These are phyloP conservation scores for Karalla daura DNA, from an alignment of 2,797 vertebrate genomes.

Conservation along the genomic window DNA sequence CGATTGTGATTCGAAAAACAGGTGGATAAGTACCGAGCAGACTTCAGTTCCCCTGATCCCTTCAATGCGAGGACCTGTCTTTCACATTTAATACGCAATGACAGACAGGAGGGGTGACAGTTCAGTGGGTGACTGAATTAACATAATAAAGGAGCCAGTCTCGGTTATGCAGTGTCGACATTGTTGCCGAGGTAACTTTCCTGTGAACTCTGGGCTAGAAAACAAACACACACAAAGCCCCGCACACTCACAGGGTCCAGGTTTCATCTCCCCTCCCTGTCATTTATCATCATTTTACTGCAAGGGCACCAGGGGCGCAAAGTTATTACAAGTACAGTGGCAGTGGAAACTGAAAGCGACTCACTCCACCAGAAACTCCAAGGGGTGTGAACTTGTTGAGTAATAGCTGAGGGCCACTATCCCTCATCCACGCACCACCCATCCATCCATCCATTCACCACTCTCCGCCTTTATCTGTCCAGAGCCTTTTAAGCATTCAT, in stretches of 20 bases:
- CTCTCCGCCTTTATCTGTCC: conserved; percentile 27
- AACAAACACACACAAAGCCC: conserved; percentile 20
- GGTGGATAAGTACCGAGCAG: background rate
- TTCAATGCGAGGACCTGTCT: background rate
- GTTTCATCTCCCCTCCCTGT: conserved; percentile 26
- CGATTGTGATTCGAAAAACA: conserved; percentile 34
- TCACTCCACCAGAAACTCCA: conserved; percentile 57
- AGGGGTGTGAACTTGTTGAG: conserved; percentile 67
- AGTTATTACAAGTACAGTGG: conserved; percentile 71
- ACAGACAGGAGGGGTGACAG: background rate
- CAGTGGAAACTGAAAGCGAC: conserved; percentile 64
- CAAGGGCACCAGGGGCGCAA: conserved; percentile 68
- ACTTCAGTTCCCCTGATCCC: background rate
- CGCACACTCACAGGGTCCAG: conserved; percentile 17
- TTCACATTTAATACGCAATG: background rate
- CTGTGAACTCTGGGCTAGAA: background rate
- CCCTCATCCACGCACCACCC: conserved; percentile 44
- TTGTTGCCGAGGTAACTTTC: background rate
- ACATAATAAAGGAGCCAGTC: background rate
- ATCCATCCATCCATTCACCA: conserved; percentile 43
- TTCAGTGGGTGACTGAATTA: background rate
- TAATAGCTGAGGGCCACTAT: conserved; percentile 55
- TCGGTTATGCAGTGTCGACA: background rate
- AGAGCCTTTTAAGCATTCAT: conserved; percentile 27
- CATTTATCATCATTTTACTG: conserved; percentile 77